Base-by-base conservation (phyloP, 2,797 vertebrate species). In the Diplodus puntazzo region DNA sequence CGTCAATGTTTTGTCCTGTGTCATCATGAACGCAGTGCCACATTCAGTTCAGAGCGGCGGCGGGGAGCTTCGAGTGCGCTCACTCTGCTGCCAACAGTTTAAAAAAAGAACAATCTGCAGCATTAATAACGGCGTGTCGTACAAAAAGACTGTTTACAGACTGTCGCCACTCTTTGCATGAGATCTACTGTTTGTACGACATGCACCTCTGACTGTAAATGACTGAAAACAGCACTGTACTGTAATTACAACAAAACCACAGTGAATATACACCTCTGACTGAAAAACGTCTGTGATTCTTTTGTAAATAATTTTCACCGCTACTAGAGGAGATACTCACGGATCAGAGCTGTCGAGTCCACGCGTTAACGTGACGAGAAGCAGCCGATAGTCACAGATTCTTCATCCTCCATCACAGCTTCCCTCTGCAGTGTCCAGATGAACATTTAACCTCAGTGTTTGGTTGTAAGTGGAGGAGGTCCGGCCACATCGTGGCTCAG, bases 121-220 rank as follows among this genome's bases (percentile, higher is more conserved):
- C 73, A 50, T 76, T 16, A n/a, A n/a, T 59, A 55, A 69, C 39
- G 45, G 50, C 53, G n/a, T 34, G 65, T 82, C 39, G 49, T 11
- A 68, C 68, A 45, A 53, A 69, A 64, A 79, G 84, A 86, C 80
- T 86, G 86, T 83, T 92, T 79, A 75, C 74, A 63, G 81, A 79
- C 87, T 65, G 76, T 87, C 81, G 20, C 67, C 82, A 75, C 74
- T 89, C 76, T 85, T 84, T 87, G 89, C 89, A 92, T 92, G 89
- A 90, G 69, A 82, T 83, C 73, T 87, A 13, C 83, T 82, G 85
- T 90, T 83, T 69, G 76, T 77, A 73, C 39, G 72, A 84, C 82
- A 43, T 75, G 60, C 87, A 84, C 85, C 71, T 79, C 77, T 81
- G 86, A 86, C 81, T 90, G 83, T 89, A 85, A 66, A 74, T 52